Percentiles rank a stretch among this genome's conserved stretches.
Evolutionary conservation across 2,888 invertebrate species (phyloP).

Genomic region (Pachycephus smyrnensis): DNA sequence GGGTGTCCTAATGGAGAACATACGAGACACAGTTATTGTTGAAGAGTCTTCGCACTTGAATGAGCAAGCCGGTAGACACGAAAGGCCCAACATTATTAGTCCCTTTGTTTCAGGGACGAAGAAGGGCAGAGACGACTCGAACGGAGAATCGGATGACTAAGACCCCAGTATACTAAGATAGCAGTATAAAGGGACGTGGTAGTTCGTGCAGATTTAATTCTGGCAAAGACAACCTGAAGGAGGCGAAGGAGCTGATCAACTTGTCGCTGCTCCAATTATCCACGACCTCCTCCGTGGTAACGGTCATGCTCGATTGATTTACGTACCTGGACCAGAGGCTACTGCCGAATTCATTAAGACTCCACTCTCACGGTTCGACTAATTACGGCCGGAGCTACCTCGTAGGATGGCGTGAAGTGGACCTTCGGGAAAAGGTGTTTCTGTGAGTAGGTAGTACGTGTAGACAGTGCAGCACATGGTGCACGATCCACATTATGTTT

Average conservation of each 20-base stretch:
- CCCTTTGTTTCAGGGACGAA: neutral
- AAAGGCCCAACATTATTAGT: conserved; percentile 11
- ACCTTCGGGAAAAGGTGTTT: neutral
- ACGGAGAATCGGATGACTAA: conserved; percentile 23
- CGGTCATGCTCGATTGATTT: conserved; percentile 50
- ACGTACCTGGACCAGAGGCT: conserved; percentile 22
- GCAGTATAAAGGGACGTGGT: neutral
- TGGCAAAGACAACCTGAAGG: neutral
- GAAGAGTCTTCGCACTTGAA: conserved; percentile 17
- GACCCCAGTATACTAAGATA: neutral
- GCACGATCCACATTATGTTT: neutral
- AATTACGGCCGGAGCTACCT: neutral
- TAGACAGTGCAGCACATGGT: neutral
- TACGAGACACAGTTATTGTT: neutral
- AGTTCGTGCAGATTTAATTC: neutral
- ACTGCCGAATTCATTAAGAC: neutral
- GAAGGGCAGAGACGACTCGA: conserved; percentile 4
- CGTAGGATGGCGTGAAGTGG: neutral
- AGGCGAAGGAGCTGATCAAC: conserved; percentile 46
- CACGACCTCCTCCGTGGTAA: conserved; percentile 19
- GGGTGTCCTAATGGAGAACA: neutral
- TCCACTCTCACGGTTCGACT: neutral
- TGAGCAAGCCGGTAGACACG: conserved; percentile 15
- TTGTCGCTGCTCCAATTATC: conserved; percentile 57
- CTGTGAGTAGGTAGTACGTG: neutral